Conservation (phyloP, 2,888 invertebrate species). For the Epirrhoe tristata region DNA sequence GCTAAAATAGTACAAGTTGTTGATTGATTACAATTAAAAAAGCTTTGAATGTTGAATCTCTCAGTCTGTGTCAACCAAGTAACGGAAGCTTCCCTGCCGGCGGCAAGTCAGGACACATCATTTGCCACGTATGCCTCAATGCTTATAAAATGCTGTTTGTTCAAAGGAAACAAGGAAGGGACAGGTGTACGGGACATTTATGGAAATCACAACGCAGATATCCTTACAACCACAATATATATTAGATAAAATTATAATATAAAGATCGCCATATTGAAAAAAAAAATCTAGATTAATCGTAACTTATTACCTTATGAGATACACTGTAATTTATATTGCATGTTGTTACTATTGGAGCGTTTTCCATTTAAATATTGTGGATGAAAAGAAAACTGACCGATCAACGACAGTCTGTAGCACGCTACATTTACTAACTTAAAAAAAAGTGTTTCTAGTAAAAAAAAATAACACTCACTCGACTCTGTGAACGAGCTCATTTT, state of each 20-base stretch:
- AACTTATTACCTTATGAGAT: constrained; percentile 85
- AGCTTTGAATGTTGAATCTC: constrained; percentile 77
- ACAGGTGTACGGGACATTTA: constrained; percentile 69
- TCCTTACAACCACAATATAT: constrained; percentile 91
- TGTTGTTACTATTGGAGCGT: constrained; percentile 79
- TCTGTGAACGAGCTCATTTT: constrained; percentile 80
- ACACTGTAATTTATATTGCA: constrained; percentile 85
- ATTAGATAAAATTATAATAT: constrained; percentile 87
- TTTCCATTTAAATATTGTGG: constrained; percentile 82
- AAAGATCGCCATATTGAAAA: constrained; percentile 86
- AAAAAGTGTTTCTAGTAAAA: constrained; percentile 76
- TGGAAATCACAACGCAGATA: constrained; percentile 85
- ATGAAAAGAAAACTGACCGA: constrained; percentile 84
- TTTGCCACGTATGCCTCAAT: constrained; percentile 70
- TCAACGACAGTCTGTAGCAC: constrained; percentile 80
- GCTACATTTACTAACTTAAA: constrained; percentile 83
- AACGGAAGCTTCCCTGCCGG: constrained; percentile 72
- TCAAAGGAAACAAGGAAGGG: constrained; percentile 67
- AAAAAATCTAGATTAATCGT: constrained; percentile 83
- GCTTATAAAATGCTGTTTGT: constrained; percentile 45
- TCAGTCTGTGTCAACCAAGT: constrained; percentile 73
- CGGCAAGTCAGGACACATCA: constrained; percentile 75
- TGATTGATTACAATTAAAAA: constrained; percentile 80
- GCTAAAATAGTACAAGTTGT: constrained; percentile 82
- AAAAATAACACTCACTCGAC: constrained; percentile 80